Evolutionary conservation across 1,140 invertebrate species (phyloP).

Genomic region (Odontomachus brunneus): DNA sequence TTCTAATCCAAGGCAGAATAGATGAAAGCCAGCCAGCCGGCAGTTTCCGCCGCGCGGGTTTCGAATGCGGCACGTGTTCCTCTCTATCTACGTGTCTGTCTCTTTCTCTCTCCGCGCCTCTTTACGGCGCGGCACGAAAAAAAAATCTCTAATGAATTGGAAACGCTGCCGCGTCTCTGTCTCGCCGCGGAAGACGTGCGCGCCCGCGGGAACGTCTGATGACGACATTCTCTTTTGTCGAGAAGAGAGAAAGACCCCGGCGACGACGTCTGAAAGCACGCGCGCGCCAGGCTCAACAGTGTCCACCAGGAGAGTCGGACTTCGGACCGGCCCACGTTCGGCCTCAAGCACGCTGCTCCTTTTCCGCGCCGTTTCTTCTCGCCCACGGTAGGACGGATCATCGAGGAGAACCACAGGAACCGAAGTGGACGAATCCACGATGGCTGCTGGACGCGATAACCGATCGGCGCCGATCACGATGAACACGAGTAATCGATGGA

Average conservation of each 20-base stretch:
- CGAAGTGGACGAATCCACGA: too few relatives aligned
- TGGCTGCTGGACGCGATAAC: neutral
- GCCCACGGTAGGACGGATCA: conserved; percentile 30
- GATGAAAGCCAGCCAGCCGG: conserved; percentile 18
- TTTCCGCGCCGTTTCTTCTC: conserved; percentile 37
- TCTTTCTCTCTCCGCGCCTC: conserved; percentile 20
- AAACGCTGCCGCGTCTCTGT: conserved; percentile 6
- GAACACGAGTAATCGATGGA: neutral
- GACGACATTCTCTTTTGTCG: conserved; percentile 56
- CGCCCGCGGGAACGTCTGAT: conserved; percentile 38
- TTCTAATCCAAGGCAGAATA: conserved; percentile 41
- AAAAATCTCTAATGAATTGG: conserved; percentile 56
- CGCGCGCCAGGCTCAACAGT: too few relatives aligned
- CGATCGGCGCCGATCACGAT: neutral
- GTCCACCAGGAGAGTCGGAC: too few relatives aligned
- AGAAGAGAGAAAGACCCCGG: conserved; percentile 31
- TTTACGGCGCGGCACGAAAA: conserved; percentile 34
- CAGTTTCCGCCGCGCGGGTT: conserved; percentile 21
- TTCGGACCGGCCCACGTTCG: too few relatives aligned
- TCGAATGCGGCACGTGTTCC: conserved; percentile 26
- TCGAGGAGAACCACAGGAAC: neutral
- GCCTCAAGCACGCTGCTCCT: conserved; percentile 21
- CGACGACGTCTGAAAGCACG: conserved; percentile 41
- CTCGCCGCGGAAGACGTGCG: neutral
- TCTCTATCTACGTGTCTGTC: too few relatives aligned